Evolutionary conservation across 1,140 invertebrate genomes (phyloP).

Genomic region (Battus philenor): DNA sequence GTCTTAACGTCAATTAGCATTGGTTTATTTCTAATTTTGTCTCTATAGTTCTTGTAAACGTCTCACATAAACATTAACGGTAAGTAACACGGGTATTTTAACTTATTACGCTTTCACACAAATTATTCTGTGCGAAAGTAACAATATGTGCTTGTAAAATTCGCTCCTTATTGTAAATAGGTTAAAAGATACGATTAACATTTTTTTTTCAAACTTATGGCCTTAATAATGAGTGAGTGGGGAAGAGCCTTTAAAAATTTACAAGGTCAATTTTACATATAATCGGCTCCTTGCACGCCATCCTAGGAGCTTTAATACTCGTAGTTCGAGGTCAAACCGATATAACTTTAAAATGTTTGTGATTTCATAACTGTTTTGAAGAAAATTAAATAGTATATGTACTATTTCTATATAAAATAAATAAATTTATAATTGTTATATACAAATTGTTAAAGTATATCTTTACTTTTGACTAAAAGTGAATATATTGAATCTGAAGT

Average conservation of each 20-base stretch:
- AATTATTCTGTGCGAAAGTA: too few species aligned
- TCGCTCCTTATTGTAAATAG: too few species aligned
- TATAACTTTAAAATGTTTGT: constrained; percentile 10
- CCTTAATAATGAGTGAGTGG: constrained; percentile 30
- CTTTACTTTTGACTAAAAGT: too few species aligned
- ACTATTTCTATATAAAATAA: not conserved
- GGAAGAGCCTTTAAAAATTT: constrained; percentile 30
- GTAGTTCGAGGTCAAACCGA: constrained; percentile 10
- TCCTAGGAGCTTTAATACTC: constrained; percentile 13
- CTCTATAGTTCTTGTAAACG: too few species aligned
- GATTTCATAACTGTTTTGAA: not conserved
- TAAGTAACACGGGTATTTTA: too few species aligned
- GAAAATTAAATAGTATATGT: constrained; percentile 7
- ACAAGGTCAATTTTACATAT: constrained; percentile 34
- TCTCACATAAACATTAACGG: too few species aligned
- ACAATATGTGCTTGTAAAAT: too few species aligned
- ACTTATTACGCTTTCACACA: too few species aligned
- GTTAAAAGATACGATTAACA: constrained; percentile 4
- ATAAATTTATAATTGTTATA: too few species aligned
- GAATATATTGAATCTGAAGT: too few species aligned
- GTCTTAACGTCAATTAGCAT: constrained; percentile 15
- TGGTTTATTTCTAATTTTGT: constrained; percentile 14
- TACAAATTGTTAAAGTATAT: too few species aligned
- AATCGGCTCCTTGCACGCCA: constrained; percentile 29
- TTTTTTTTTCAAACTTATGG: constrained; percentile 24